Evolutionary conservation across 2,888 invertebrate genomes (phyloP), one percentile per base, ranked within the genome.

Genomic region (Camponotus fellah): DNA sequence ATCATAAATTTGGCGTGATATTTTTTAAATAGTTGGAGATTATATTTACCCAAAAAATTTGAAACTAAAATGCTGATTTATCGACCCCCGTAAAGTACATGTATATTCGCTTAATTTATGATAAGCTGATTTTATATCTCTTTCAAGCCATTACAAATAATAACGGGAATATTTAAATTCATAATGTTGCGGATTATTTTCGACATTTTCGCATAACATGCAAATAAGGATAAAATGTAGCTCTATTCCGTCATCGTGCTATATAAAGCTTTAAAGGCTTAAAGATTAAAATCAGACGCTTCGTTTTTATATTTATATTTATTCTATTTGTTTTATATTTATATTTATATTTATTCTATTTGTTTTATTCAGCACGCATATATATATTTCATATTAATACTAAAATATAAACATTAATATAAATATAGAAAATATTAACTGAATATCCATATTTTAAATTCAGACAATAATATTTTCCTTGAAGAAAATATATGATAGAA

Each of bases 161-260:
- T 80, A 80, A 80, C 72, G 72, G 21, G 46, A 80, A 72, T 71
- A 80, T 80, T 80, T 80, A 80, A 80, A 80, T 80, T 60, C 72
- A 72, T 37, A 72, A 80, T 80, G 32, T 46, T 34, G 58, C 21
- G 60, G 79, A 80, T 80, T 80, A 80, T 80, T 72, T 80, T 72
- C 60, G 72, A 60, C 60, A 17, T 60, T 80, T 37, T 72, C 46
- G 72, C 79, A n/a, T 72, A 72, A 80, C 17, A 80, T 72, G 79
- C 60, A 72, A 72, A 80, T 72, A 60, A 72, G 12, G 60, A 71
- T 72, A 46, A 80, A 71, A 60, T 71, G 58, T 72, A 62, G 17
- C 34, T 46, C 34, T 37, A 21, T 72, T 60, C 10, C 69, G 2
- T 58, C 46, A 46, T 56, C 37, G 26, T 58, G 21, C 34, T 40